Conservation (phyloP, 2,888 invertebrate species). For the Pemphredon lugubris region DNA sequence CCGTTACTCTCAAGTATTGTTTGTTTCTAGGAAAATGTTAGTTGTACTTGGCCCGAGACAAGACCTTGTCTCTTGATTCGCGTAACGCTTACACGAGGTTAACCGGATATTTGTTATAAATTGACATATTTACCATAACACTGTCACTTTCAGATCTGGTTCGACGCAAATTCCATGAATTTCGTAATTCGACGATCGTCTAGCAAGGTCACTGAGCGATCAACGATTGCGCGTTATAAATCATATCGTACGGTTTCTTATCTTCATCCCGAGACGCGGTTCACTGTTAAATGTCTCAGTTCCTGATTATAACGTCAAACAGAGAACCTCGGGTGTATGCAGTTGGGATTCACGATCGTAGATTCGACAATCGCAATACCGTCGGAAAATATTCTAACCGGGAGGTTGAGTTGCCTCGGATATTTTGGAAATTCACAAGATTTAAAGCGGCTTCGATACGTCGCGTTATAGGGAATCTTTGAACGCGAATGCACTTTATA, state of each 20-base stretch:
- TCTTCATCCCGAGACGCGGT: constrained; percentile 36
- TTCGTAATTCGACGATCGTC: constrained; percentile 27
- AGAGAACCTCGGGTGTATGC: not conserved
- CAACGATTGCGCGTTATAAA: constrained; percentile 42
- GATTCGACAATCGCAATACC: not conserved
- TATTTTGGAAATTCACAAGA: not conserved
- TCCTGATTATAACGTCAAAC: constrained; percentile 20
- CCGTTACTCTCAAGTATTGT: too few species aligned
- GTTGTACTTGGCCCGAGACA: too few species aligned
- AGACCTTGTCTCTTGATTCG: too few species aligned
- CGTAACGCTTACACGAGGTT: too few species aligned
- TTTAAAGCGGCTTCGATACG: not conserved
- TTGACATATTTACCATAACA: not conserved
- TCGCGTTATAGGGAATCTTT: not conserved
- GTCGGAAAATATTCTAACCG: not conserved
- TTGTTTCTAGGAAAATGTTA: too few species aligned
- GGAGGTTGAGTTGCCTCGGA: not conserved
- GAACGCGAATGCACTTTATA: not conserved
- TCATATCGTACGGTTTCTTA: constrained; percentile 44
- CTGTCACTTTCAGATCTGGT: constrained; percentile 4
- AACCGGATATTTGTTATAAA: too few species aligned
- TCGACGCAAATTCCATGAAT: constrained; percentile 27
- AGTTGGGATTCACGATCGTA: not conserved
- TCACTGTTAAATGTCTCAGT: constrained; percentile 32
- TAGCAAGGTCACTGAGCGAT: constrained; percentile 20